These are phyloP conservation scores for Asbolus verrucosus DNA, from an alignment of 1,140 invertebrate species.

Conservation along the genomic window DNA sequence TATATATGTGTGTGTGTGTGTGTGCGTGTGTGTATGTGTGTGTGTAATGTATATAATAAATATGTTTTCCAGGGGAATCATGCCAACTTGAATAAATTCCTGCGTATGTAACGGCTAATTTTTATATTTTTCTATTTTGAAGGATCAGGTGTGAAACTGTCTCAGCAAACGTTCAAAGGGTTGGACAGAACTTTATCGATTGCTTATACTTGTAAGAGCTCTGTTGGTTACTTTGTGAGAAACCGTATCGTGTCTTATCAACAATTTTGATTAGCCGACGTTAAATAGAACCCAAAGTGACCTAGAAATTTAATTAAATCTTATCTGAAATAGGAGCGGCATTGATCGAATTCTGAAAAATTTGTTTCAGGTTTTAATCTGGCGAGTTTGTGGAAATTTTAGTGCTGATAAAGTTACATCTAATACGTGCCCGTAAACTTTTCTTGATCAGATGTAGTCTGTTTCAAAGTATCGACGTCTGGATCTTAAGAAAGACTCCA, in stretches of 20 bases:
- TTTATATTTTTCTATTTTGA: too few species aligned
- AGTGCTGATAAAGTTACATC: conserved; percentile 28
- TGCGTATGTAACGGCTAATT: too few species aligned
- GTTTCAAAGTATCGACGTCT: conserved; percentile 38
- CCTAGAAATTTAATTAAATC: conserved; percentile 37
- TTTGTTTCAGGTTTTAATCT: conserved; percentile 16
- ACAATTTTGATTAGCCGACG: conserved; percentile 9
- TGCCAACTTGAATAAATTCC: too few species aligned
- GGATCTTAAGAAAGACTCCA: conserved; percentile 28
- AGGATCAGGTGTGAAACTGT: too few species aligned
- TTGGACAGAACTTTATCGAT: neutral
- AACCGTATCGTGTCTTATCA: conserved; percentile 31
- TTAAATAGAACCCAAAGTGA: conserved; percentile 18
- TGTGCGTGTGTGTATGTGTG: too few species aligned
- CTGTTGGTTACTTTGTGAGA: conserved; percentile 10
- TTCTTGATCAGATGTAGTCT: conserved; percentile 31
- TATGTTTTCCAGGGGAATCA: too few species aligned
- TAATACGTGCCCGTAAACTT: conserved; percentile 35
- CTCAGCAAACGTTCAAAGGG: too few species aligned
- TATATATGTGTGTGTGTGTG: too few species aligned
- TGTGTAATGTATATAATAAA: too few species aligned
- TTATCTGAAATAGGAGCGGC: neutral
- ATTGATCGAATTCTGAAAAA: conserved; percentile 16
- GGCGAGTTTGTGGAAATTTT: conserved; percentile 20
- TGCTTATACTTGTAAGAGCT: conserved; percentile 1